Percentiles rank a stretch among this genome's conserved stretches.
phyloP scores from a whole-genome alignment of 92 coral and sea anemone genomes.

The Porites divaricata region DNA sequence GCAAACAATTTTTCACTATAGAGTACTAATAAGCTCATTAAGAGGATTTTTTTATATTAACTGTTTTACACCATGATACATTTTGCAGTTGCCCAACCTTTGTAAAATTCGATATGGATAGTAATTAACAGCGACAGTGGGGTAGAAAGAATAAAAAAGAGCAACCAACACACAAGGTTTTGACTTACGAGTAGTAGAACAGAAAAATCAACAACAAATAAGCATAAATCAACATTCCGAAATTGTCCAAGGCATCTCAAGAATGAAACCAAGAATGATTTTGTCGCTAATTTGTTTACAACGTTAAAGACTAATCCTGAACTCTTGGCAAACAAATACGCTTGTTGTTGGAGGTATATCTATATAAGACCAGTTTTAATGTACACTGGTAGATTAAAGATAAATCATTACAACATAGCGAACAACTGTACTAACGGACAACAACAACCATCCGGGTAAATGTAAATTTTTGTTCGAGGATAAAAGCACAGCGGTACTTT shows the following conservation, averaged over 20 bases:
- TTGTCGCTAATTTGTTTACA: conserved; percentile 50
- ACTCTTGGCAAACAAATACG: background rate
- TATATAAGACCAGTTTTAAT: background rate
- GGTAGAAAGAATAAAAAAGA: background rate
- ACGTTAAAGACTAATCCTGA: background rate
- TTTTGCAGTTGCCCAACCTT: background rate
- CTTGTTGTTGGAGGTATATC: background rate
- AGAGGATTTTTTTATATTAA: background rate
- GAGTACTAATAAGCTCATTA: conserved; percentile 15
- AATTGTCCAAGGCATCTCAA: conserved; percentile 33
- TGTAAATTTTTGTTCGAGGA: conserved; percentile 23
- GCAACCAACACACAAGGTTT: background rate
- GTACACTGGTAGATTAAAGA: background rate
- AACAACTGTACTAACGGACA: background rate
- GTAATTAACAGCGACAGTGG: background rate
- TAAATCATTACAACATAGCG: background rate
- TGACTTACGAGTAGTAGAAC: background rate
- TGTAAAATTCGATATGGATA: background rate
- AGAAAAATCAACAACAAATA: conserved; percentile 12
- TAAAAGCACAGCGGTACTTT: conserved; percentile 7
- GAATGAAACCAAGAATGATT: conserved; percentile 40
- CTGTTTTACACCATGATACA: background rate
- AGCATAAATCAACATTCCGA: conserved; percentile 32
- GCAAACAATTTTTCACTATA: conserved; percentile 16
- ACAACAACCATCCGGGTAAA: background rate